These are phyloP conservation scores for Heliothis peltigera DNA, from an alignment of 2,888 invertebrate species.

Conservation along the genomic window DNA sequence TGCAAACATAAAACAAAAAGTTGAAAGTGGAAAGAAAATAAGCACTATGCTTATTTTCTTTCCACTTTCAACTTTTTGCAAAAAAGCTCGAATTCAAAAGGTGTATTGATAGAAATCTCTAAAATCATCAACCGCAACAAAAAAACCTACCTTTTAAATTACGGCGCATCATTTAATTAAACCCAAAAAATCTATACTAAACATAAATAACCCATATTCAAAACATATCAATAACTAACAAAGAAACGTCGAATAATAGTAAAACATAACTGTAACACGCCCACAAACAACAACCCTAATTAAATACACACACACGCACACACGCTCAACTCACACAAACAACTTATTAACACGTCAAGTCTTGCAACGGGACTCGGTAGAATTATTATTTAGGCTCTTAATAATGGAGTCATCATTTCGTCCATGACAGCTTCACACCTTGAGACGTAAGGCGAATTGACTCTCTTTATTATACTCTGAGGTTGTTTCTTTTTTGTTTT, in stretches of 20 bases:
- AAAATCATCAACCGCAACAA: not conserved
- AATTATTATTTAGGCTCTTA: constrained; percentile 86
- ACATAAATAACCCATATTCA: constrained; percentile 43
- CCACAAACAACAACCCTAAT: constrained; percentile 69
- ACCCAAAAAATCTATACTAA: constrained; percentile 21
- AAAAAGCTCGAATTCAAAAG: too few relatives aligned
- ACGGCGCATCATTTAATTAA: constrained; percentile 42
- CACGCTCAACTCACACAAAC: constrained; percentile 60
- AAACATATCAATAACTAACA: constrained; percentile 62
- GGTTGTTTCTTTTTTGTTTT: constrained; percentile 64
- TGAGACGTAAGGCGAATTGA: constrained; percentile 82
- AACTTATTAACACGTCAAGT: constrained; percentile 80
- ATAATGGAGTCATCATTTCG: constrained; percentile 89
- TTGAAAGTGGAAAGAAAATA: too few relatives aligned
- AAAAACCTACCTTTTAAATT: constrained; percentile 3
- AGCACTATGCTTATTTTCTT: too few relatives aligned
- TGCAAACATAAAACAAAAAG: too few relatives aligned
- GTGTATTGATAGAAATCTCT: not conserved
- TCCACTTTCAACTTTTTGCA: too few relatives aligned
- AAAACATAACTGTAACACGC: constrained; percentile 54
- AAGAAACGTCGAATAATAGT: constrained; percentile 55
- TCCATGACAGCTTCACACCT: constrained; percentile 89
- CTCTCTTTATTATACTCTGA: constrained; percentile 82
- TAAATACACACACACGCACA: constrained; percentile 64
- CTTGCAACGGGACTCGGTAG: constrained; percentile 75